Evolutionary conservation across 2,797 vertebrate species (phyloP), one percentile per base, ranked within the genome.

Genomic region (Spheniscus humboldti): DNA sequence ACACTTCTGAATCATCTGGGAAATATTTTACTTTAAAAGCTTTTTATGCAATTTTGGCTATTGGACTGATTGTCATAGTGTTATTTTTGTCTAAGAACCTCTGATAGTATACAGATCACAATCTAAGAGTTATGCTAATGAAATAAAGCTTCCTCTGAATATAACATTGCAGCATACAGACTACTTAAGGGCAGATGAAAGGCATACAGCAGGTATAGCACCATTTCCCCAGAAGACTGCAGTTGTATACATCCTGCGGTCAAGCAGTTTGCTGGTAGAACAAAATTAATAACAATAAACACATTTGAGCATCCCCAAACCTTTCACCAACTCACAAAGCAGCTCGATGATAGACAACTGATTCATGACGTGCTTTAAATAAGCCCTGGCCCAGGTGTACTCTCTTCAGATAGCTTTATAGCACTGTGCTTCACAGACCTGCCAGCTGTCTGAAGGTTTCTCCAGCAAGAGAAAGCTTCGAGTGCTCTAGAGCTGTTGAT

Each of bases 1-100:
- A 97, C 90, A 95, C 68, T 97, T 96, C 92, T 98, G 97, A 98
- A 96, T 97, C 97, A 88, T 86, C 13, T 78, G 97, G 97, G 97
- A 98, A 91, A 92, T 67, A 92, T 90, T 97, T 90, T 90, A 75
- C 76, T 86, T 93, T 94, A 94, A 88, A 92, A 82, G 75, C 94
- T 97, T 96, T 95, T 86, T 52, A 35, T 66, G 50, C 39, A 76
- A 11, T 95, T 95, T 88, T 91, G 76, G 13, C 69, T 90, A 18
- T 69, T 86, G 85, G 55, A 71, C 39, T 81, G 79, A 78, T 93
- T 95, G 64, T 77, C 31, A 50, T 31, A 27, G 48, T 59, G 69
- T 84, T 92, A 80, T 95, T 95, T 94, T 95, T 92, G 39, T 72
- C 84, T 77, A 75, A 81, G 74, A 80, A 86, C 56, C 43, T 69